Base-by-base conservation (phyloP, 2,797 vertebrate species). In the Tenualosa thibaudeaui region DNA sequence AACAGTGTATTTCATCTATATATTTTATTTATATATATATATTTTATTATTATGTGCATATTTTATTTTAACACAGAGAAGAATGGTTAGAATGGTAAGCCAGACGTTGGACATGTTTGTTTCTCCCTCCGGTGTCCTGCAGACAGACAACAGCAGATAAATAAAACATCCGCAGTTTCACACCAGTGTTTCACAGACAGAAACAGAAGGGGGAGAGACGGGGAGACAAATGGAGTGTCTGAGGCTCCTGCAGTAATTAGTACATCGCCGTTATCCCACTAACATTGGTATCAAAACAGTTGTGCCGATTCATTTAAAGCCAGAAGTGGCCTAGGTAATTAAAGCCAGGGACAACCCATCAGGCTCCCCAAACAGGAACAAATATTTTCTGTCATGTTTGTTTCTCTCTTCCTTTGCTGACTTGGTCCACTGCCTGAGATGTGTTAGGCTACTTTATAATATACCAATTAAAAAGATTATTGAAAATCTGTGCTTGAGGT, bases 401-500 rank as follows among this genome's bases (percentile, higher is more conserved):
- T 50, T 26, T 31, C 43, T 81, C n/a, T 43, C 8, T 37, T 75
- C 3, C 17, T 65, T 78, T 7, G 81, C 82, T 84, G 86, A 88
- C 54, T 50, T 86, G 50, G 75, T 78, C 86, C 51, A 19, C 17
- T 19, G 31, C 49, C 46, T 84, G 58, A 86, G 82, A 87, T 81
- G 43, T 58, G 26, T 81, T 9, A 81, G 87, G 91, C 91, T 90
- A 88, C 84, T 84, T 84, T 81, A 75, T 54, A 53, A 81, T 60
- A 81, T 31, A 15, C 82, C 89, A 91, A 92, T 90, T 85, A 90
- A 90, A 75, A 90, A 86, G 89, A 88, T 85, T 83, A 87, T 51
- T 86, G 78, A 90, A 78, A 89, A 88, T 84, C 83, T 26, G 62
- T 0, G 15, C 83, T 89, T 22, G 3, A 49, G 84, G 87, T 91